Conservation (phyloP, 2,113 vertebrate genomes). For the Sisor rabdophorus region DNA sequence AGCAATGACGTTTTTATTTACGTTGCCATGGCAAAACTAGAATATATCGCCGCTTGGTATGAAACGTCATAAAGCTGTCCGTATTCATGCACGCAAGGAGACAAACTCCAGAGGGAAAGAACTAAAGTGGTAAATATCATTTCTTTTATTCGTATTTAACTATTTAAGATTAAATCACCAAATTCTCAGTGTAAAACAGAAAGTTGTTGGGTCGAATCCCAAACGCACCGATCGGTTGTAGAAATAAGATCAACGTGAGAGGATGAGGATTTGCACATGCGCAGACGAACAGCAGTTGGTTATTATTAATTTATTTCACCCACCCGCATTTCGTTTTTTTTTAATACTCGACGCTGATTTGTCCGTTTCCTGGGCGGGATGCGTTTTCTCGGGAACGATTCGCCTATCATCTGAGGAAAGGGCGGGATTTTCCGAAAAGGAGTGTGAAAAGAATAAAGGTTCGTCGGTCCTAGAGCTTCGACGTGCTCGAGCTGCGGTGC, state of each 20-base stretch:
- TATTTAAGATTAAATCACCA: no score
- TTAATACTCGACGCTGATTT: neutral
- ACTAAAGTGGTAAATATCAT: no score
- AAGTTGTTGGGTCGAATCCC: no score
- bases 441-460: neutral
- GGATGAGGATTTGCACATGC: neutral
- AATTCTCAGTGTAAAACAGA: no score
- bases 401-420: neutral
- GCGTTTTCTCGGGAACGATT: neutral
- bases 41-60: no score
- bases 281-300: neutral
- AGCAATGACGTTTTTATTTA: no score
- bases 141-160: no score
- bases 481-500: neutral
- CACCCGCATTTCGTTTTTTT: neutral
- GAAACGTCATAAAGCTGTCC: no score
- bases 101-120: neutral
- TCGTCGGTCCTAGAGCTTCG: constrained; percentile 38
- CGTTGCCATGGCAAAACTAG: no score
- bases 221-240: no score
- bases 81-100: neutral
- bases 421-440: constrained; percentile 7
- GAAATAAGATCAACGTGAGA: no score
- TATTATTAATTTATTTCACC: neutral
- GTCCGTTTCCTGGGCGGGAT: neutral